Base-by-base conservation (phyloP, 1,140 invertebrate genomes). In the Antheraea pernyi region DNA sequence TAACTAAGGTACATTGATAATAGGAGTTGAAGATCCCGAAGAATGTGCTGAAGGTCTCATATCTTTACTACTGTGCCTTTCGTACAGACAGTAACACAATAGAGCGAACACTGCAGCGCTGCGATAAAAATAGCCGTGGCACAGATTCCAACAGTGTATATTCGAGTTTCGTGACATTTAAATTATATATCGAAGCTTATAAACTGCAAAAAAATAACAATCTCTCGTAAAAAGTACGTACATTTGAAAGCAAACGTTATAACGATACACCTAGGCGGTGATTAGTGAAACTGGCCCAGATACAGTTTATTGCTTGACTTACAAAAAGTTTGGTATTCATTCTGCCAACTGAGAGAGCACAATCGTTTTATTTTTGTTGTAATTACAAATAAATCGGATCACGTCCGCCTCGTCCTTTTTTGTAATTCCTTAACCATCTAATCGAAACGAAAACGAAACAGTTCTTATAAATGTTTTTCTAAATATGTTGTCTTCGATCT, bases 311-410 rank as follows among this genome's bases (percentile, higher is more conserved):
- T 70, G 67, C 68, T 77, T 65, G 66, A 72, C 65, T 67, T 68
- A 68, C 69, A 74, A 75, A 72, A 75, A 73, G 6, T 53, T 53
- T 53, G 48, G 58, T 65, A 62, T 68, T 71, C 71, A 72, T 71
- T 70, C 68, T 69, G 72, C 65, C 68, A 37, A 65, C 69, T 59
- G 46, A 53, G 53, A 60, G 64, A 70, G 66, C 58, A 68, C 22
- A 48, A 39, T 71, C 67, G 61, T 67, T 74, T 75, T 74, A 72
- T 75, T 69, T 71, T 68, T 77, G 58, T 76, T 74, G 18, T 68
- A 60, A 70, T 75, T 72, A 74, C 71, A 77, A 80, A 72, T 72
- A 76, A 74, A 81, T 78, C 73, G 73, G 68, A 75, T 81, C 73
- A 77, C 75, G 77, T 76, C 67, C 63, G 46, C 46, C 46, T 53